phyloP scores from a whole-genome alignment of 2,113 vertebrate genomes.

The Odocoileus virginianus region DNA sequence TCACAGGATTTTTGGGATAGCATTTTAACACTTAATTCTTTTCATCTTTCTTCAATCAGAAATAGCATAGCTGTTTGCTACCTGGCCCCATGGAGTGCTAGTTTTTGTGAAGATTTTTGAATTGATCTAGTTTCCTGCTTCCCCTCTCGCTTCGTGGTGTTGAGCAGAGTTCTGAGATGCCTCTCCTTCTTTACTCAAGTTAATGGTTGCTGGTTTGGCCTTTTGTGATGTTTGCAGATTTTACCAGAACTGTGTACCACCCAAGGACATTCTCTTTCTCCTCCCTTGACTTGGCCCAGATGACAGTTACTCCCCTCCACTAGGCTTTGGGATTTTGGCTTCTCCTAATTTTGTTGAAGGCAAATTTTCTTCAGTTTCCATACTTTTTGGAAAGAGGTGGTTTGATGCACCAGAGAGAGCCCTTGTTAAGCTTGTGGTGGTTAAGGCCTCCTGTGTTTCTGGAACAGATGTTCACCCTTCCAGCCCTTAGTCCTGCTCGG shows the following conservation, averaged over 20 bases:
- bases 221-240: neutral
- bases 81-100: neutral
- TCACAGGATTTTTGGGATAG: neutral
- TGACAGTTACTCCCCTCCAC: neutral
- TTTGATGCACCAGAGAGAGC: neutral
- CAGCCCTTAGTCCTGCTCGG: rapidly evolving
- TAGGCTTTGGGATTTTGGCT: neutral
- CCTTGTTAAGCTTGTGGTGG: neutral
- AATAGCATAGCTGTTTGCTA: neutral
- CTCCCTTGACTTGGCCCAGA: neutral
- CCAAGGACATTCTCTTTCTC: neutral
- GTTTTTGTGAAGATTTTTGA: neutral
- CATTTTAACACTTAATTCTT: neutral
- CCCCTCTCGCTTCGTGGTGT: neutral
- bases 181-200: neutral
- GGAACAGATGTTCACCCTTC: neutral
- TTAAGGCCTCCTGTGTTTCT: rapidly evolving
- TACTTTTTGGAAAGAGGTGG: neutral
- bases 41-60: neutral
- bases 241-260: neutral
- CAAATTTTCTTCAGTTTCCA: neutral
- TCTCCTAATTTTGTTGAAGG: neutral
- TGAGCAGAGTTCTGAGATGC: neutral
- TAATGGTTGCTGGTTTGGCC: neutral
- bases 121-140: neutral